Conservation (phyloP, 2,888 invertebrate genomes). For the Dicyrtoma fusca region DNA sequence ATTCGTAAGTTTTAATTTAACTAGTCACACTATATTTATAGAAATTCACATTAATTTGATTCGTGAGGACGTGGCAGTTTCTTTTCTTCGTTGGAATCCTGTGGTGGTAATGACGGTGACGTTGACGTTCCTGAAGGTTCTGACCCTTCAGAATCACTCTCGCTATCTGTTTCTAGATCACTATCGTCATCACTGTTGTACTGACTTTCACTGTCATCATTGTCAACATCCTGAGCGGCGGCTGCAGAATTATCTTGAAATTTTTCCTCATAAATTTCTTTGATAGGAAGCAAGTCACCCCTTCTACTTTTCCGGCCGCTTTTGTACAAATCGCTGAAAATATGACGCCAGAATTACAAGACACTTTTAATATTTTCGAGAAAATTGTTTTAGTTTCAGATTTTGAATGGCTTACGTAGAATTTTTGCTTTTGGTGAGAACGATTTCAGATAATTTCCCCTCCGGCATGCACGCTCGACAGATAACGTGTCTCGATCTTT, state of each 20-base stretch:
- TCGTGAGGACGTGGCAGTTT: no score
- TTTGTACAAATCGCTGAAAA: constrained; percentile 68
- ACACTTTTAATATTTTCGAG: no score
- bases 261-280: constrained; percentile 57
- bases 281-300: constrained; percentile 79
- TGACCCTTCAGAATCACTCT: neutral
- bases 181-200: neutral
- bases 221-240: neutral
- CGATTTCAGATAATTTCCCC: constrained; percentile 75
- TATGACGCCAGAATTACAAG: neutral
- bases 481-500: constrained; percentile 72
- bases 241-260: neutral
- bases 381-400: neutral
- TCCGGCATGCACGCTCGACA: constrained; percentile 76
- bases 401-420: constrained; percentile 70
- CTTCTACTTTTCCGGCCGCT: constrained; percentile 75
- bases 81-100: no score
- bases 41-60: no score
- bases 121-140: no score
- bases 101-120: no score
- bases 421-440: constrained; percentile 75
- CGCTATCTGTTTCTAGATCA: neutral
- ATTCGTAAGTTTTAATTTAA: no score
- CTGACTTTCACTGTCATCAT: neutral
- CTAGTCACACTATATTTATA: no score